A percentile compares a stretch with the other conserved stretches of the same genome.
Conservation (phyloP, 2,113 vertebrate species). For the Mesembrinibis cayennensis region DNA sequence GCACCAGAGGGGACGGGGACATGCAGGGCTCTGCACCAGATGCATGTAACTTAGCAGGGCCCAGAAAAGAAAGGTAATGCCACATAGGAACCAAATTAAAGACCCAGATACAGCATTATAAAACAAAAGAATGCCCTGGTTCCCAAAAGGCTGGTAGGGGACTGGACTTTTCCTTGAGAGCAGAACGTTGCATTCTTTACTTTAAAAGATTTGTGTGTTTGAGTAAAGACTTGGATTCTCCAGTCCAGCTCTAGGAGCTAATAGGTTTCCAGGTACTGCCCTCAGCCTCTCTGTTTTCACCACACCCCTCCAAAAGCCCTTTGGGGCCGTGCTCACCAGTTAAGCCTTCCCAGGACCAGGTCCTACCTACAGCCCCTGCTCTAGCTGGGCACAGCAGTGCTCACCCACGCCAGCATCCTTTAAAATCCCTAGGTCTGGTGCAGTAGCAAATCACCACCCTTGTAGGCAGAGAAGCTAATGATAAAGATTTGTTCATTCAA, state of each 20-base stretch:
- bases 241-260: neutral
- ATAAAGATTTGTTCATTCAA: neutral
- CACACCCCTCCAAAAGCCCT: neutral
- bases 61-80: neutral
- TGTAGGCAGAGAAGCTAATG: neutral
- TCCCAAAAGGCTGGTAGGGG: neutral
- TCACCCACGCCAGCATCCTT: neutral
- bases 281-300: neutral
- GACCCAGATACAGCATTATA: neutral
- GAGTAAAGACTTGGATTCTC: neutral
- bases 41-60: fast-evolving
- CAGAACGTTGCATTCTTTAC: neutral
- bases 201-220: neutral
- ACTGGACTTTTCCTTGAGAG: neutral
- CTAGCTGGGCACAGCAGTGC: neutral
- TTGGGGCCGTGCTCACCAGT: neutral
- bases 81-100: neutral
- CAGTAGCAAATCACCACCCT: neutral
- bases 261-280: neutral
- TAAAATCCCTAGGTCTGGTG: neutral
- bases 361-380: neutral
- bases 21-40: neutral
- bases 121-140: neutral
- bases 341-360: neutral
- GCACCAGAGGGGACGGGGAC: neutral